Evolutionary conservation across 2,888 invertebrate genomes (phyloP), one percentile per base, ranked within the genome.

Genomic region (Atrina japonica): DNA sequence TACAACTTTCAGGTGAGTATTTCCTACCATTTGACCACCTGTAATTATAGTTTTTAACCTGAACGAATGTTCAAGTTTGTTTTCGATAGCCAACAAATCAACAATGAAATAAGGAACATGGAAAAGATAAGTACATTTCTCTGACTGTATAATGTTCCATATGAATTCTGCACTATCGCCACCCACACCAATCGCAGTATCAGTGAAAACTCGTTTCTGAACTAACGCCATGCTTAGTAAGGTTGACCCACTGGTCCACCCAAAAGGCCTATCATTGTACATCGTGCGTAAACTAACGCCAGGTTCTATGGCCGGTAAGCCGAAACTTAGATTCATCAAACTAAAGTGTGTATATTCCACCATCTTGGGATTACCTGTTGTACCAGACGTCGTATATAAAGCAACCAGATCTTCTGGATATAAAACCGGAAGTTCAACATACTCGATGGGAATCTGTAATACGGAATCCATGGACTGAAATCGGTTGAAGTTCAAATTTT

Each of bases 331-430:
- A 18, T 61, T 47, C 14, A 1, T 16, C 30, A 43, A 21, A 21
- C 49, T 40, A 49, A 66, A 66, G 21, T 66, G 66, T 58, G 66
- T 47, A 49, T 59, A 58, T 1, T 41, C 21, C 14, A 50, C 66
- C 66, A 66, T 66, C 18, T 66, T 58, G 23, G 58, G 66, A 9
- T 66, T 66, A 0, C 58, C 66, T 11, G 66, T 58, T 6, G 49
- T 49, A 5, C 66, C 66, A 14, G 66, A 66, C 18, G 66, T 66
- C 0, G 49, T 58, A 27, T 58, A 66, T n/a, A 58, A 40, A 6
- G 58, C 16, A n/a, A 58, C 40, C 14, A 35, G 35, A 58, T 66
- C 58, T 21, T 66, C 66, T 1, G 66, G 66, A 21, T 66, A 58
- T n/a, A 58, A 25, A 16, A 14, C 6, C 1, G 66, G 66, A 49